Evolutionary conservation across 2,888 invertebrate genomes (phyloP).

Genomic region (Gonocerus acuteangulatus): DNA sequence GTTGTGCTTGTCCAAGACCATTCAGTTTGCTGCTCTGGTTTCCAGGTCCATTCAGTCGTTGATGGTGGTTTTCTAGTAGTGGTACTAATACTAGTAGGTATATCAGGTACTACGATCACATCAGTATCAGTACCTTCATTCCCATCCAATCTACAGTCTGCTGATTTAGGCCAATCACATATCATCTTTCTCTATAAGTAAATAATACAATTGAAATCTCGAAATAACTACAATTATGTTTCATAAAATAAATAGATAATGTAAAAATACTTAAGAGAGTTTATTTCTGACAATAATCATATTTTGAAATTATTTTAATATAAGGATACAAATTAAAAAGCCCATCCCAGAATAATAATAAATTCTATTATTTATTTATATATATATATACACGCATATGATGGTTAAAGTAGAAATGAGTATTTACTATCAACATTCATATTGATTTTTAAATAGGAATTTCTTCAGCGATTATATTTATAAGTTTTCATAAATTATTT

Average conservation of each 20-base stretch:
- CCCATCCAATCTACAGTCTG: constrained; percentile 25
- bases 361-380: no score
- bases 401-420: no score
- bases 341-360: no score
- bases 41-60: constrained; percentile 36
- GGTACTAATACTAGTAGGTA: constrained; percentile 18
- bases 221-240: neutral
- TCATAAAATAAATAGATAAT: neutral
- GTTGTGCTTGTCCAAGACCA: constrained; percentile 39
- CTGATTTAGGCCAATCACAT: constrained; percentile 39
- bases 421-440: no score
- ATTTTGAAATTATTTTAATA: no score
- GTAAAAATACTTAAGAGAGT: no score
- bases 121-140: constrained; percentile 11
- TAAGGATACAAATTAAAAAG: no score
- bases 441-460: no score
- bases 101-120: neutral
- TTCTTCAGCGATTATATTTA: no score
- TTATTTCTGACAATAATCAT: no score
- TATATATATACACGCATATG: no score
- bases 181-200: constrained; percentile 35
- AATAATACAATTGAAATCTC: neutral
- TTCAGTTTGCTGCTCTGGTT: constrained; percentile 35
- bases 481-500: no score
- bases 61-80: constrained; percentile 34